These are phyloP conservation scores for Mimas tiliae DNA, from an alignment of 2,888 invertebrate species.

Conservation along the genomic window DNA sequence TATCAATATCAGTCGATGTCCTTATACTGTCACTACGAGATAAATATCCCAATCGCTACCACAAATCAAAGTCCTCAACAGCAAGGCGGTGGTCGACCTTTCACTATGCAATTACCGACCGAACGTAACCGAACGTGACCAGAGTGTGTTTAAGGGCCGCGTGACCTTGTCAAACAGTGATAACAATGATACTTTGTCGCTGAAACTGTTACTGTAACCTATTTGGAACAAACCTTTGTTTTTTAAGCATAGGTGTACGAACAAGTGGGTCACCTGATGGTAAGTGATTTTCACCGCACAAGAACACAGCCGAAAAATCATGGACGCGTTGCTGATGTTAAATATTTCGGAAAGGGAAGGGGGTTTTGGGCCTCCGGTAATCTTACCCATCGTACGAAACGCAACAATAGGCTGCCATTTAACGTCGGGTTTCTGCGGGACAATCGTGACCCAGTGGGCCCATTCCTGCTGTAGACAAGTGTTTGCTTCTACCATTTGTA, in stretches of 20 bases:
- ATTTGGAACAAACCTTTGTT: background rate
- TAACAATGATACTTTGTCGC: background rate
- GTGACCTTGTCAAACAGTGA: slow-evolving; percentile 23
- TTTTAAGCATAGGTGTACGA: background rate
- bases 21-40: background rate
- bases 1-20: background rate
- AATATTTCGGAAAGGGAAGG: no score
- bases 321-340: no score
- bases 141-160: slow-evolving; percentile 20
- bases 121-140: slow-evolving; percentile 17
- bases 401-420: no score
- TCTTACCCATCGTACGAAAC: no score
- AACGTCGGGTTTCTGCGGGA: no score
- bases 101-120: slow-evolving; percentile 7
- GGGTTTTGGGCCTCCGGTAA: no score
- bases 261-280: no score
- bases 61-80: background rate
- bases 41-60: background rate
- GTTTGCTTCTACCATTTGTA: no score
- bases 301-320: no score
- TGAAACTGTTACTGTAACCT: slow-evolving; percentile 2
- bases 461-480: no score
- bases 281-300: no score
- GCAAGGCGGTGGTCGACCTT: slow-evolving; percentile 5
- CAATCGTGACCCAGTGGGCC: no score